Conservation (phyloP, 2,888 invertebrate genomes). For the Oscheius myriophilus region DNA sequence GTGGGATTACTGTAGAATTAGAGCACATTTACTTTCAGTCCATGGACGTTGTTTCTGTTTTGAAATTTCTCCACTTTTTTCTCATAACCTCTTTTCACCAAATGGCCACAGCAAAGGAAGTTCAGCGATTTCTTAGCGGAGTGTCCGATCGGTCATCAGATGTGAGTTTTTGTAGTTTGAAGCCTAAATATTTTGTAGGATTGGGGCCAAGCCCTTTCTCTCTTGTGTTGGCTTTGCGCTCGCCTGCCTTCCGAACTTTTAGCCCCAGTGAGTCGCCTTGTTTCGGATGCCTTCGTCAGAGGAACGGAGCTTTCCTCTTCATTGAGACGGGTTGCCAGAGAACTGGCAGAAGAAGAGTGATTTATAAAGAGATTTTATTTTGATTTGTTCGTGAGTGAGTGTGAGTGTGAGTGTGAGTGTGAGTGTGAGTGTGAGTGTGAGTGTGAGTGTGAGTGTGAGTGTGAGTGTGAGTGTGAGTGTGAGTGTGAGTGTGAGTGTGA, state of each 20-base stretch:
- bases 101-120: slow-evolving; percentile 31
- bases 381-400: too few species aligned
- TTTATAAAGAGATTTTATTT: too few species aligned
- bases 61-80: slow-evolving; percentile 41
- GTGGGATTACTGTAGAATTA: background rate
- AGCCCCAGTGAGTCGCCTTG: slow-evolving; percentile 17
- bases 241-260: slow-evolving; percentile 18
- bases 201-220: slow-evolving; percentile 19
- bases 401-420: too few species aligned
- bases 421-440: too few species aligned
- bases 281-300: slow-evolving; percentile 22
- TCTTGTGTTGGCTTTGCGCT: slow-evolving; percentile 24
- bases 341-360: slow-evolving; percentile 1
- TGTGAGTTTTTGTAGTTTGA: background rate
- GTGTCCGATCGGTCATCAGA: slow-evolving; percentile 2
- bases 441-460: too few species aligned
- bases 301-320: slow-evolving; percentile 2
- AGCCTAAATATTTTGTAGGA: slow-evolving; percentile 10
- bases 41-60: slow-evolving; percentile 20
- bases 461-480: too few species aligned
- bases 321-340: slow-evolving; percentile 11
- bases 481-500: too few species aligned
- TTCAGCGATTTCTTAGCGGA: slow-evolving; percentile 9
- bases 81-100: slow-evolving; percentile 44
- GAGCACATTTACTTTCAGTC: background rate